Base-by-base conservation (phyloP, 2,113 vertebrate genomes). In the Tursiops truncatus region DNA sequence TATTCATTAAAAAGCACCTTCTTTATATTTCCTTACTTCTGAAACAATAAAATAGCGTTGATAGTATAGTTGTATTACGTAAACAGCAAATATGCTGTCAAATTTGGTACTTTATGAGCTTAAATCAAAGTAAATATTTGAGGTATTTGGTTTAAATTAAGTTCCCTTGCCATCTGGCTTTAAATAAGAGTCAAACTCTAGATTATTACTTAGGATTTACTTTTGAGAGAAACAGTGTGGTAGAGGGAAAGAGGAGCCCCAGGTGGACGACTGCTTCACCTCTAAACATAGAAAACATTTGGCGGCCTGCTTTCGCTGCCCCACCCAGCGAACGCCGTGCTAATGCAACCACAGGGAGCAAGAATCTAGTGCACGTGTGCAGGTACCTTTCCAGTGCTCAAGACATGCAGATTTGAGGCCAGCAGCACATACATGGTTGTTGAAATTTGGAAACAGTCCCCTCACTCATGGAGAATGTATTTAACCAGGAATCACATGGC, bases 141-240 rank as follows among this genome's bases (percentile, higher is more conserved):
- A 79, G 26, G 44, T 31, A 80, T 20, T 9, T 79, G 77, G 71
- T 74, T 95, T 95, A 85, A 97, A 93, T 95, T 81, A 96, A 96
- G 79, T 93, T 92, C 28, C 58, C 91, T 60, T 44, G 41, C n/a
- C 62, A 89, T 89, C 20, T 81, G 70, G 80, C 67, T 73, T 86
- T 92, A 81, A 84, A 80, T 41, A 67, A 91, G 9, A 82, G 63
- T 12, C 67, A 86, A 44, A n/a, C 41, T 83, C 73, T 65, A n/a
- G 67, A 63, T 93, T 84, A 73, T 83, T 91, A 81, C 71, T 33
- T 94, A 65, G 56, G 65, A 68, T 76, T 68, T 79, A 28, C 36
- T 79, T 79, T 79, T 56, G 73, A 92, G 50, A 67, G 53, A 62
- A 21, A 50, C 5, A 6, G 21, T 8, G 6, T 31, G 65, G 44